A percentile compares a stretch with the other conserved stretches of the same genome.
These are phyloP conservation scores for Progne subis DNA, from an alignment of 2,113 vertebrate species.

Conservation along the genomic window DNA sequence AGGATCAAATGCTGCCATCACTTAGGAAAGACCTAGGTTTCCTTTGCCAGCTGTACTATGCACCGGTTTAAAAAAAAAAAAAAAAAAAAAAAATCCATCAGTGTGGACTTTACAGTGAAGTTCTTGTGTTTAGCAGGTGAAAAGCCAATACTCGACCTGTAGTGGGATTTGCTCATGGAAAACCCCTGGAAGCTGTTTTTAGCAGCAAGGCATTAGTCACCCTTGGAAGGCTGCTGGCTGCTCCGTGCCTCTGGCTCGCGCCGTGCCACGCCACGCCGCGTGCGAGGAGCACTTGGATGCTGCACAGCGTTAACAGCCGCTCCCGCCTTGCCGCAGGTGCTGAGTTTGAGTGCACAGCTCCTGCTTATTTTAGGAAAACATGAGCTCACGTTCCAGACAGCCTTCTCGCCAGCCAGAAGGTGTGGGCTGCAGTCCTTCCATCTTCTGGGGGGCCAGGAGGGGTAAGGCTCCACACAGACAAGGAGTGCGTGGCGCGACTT, in stretches of 20 bases:
- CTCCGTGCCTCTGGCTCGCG: not conserved
- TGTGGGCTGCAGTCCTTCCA: not conserved
- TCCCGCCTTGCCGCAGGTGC: slow-evolving; percentile 64
- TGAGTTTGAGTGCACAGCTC: slow-evolving; percentile 36
- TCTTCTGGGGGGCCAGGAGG: not conserved
- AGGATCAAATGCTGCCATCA: slow-evolving; percentile 40
- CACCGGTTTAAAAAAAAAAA: not conserved
- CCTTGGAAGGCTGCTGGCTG: slow-evolving; percentile 25
- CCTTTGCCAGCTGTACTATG: not conserved
- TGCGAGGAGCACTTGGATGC: slow-evolving; percentile 8
- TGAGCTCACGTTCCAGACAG: slow-evolving; percentile 35
- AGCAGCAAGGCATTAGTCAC: slow-evolving; percentile 57
- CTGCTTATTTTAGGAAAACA: slow-evolving; percentile 61
- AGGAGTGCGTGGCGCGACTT: not conserved
- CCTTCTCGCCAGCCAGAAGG: not conserved
- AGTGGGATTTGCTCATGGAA: slow-evolving; percentile 55
- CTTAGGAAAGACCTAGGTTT: not conserved
- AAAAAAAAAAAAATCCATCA: not conserved
- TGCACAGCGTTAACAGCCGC: not conserved
- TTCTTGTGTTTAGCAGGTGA: slow-evolving; percentile 49
- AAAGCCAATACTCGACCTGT: not conserved
- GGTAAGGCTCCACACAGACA: not conserved
- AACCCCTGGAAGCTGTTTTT: slow-evolving; percentile 62
- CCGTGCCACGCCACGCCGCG: not conserved
- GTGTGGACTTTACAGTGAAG: not conserved